phyloP scores from a whole-genome alignment of 2,797 vertebrate genomes.

The Cossypha polioptera region DNA sequence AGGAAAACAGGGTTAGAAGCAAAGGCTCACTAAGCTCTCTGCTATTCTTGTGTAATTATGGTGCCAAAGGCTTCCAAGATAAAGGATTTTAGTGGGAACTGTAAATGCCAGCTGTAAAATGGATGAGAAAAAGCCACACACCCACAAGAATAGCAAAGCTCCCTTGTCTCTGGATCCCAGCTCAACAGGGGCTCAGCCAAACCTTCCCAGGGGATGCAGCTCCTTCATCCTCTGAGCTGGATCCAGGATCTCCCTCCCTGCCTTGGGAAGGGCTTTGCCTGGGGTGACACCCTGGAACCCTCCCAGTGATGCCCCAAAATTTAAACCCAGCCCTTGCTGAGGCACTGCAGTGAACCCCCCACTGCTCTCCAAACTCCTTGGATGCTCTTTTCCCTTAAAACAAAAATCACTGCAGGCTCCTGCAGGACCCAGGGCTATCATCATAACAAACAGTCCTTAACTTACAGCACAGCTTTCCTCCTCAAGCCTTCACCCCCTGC shows the following conservation, averaged over 20 bases:
- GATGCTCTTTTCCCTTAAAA: not conserved
- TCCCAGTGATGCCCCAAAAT: not conserved
- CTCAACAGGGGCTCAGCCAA: not conserved
- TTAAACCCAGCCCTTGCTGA: not conserved
- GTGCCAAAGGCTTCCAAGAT: conserved; percentile 25
- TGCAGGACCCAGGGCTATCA: not conserved
- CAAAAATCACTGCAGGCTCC: not conserved
- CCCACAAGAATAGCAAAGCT: not conserved
- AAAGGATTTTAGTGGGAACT: not conserved
- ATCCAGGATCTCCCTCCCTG: not conserved
- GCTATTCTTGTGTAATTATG: not conserved
- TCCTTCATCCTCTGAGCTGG: not conserved
- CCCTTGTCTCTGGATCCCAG: not conserved
- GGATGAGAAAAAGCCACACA: not conserved
- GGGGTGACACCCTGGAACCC: not conserved
- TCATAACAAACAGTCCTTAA: not conserved
- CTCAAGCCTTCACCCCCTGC: not conserved
- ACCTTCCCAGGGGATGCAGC: not conserved
- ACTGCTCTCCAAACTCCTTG: fast-evolving
- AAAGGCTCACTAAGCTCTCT: not conserved
- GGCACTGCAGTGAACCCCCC: not conserved
- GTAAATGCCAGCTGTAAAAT: not conserved
- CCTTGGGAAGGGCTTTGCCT: not conserved
- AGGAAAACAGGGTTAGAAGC: not conserved
- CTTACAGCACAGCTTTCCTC: not conserved